phyloP scores from a whole-genome alignment of 2,888 invertebrate genomes.

The Tinea pellionella region DNA sequence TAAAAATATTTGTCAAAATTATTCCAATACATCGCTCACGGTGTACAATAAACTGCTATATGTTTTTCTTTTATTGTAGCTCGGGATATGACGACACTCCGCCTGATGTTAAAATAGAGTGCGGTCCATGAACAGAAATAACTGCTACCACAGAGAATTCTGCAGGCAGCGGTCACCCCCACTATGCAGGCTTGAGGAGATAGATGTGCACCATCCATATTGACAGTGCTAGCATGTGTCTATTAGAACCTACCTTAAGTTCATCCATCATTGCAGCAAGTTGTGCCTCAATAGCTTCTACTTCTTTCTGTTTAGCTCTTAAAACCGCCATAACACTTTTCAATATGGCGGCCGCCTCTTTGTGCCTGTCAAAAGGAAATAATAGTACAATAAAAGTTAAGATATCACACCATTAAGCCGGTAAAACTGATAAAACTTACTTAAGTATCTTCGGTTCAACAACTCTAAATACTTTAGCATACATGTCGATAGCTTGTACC shows the following conservation, averaged over 20 bases:
- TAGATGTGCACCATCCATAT: too few species aligned
- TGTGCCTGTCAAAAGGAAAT: conserved; percentile 70
- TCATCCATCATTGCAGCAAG: conserved; percentile 78
- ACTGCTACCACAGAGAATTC: too few species aligned
- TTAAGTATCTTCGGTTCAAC: conserved; percentile 89
- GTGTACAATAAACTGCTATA: too few species aligned
- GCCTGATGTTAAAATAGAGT: too few species aligned
- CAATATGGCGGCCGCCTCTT: conserved; percentile 81
- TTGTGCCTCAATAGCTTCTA: conserved; percentile 84
- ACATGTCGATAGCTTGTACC: conserved; percentile 92
- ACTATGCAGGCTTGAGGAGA: too few species aligned
- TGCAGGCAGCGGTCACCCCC: too few species aligned
- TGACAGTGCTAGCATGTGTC: conserved; percentile 33
- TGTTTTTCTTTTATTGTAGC: too few species aligned
- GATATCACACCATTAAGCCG: background rate
- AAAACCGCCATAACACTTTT: conserved; percentile 81
- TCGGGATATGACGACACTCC: too few species aligned
- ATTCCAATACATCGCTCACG: too few species aligned
- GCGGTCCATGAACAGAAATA: too few species aligned
- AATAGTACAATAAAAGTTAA: background rate
- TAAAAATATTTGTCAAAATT: too few species aligned
- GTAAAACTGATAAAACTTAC: conserved; percentile 49
- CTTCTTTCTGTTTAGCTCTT: conserved; percentile 81
- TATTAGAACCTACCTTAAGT: conserved; percentile 70
- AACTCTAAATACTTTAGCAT: conserved; percentile 85